A percentile compares a stretch with the other conserved stretches of the same genome.
These are phyloP conservation scores for Actinostola sp. DNA, from an alignment of 92 coral and sea anemone genomes.

Conservation along the genomic window DNA sequence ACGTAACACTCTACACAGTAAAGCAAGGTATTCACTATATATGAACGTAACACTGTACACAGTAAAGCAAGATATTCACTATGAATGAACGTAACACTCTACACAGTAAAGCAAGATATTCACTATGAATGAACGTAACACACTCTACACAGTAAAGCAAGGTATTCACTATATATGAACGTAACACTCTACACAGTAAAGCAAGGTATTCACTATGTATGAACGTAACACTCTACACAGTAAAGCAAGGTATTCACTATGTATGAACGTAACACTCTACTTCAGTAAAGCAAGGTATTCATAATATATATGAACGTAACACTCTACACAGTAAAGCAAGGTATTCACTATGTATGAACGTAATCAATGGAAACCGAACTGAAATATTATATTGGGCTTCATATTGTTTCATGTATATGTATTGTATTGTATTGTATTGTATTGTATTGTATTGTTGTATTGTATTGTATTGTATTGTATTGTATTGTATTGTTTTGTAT, in stretches of 20 bases:
- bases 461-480: too few species aligned
- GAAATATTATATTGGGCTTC: not conserved
- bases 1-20: slow-evolving; percentile 16
- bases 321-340: slow-evolving; percentile 11
- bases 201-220: slow-evolving; percentile 32
- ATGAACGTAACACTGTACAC: slow-evolving; percentile 30
- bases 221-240: slow-evolving; percentile 23
- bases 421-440: too few species aligned
- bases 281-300: slow-evolving; percentile 6
- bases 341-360: not conserved
- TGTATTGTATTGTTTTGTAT: too few species aligned
- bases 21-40: slow-evolving; percentile 20
- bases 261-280: slow-evolving; percentile 37
- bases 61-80: not conserved
- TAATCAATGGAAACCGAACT: not conserved
- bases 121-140: slow-evolving; percentile 37
- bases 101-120: slow-evolving; percentile 5
- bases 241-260: slow-evolving; percentile 12
- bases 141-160: slow-evolving; percentile 9
- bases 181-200: slow-evolving; percentile 16
- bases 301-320: slow-evolving; percentile 43
- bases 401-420: not conserved
- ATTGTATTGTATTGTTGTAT: too few species aligned
- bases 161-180: slow-evolving; percentile 36
- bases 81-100: slow-evolving; percentile 42